These are phyloP conservation scores for Xenopus tropicalis DNA, from an alignment of 2,113 vertebrate genomes.

Conservation along the genomic window DNA sequence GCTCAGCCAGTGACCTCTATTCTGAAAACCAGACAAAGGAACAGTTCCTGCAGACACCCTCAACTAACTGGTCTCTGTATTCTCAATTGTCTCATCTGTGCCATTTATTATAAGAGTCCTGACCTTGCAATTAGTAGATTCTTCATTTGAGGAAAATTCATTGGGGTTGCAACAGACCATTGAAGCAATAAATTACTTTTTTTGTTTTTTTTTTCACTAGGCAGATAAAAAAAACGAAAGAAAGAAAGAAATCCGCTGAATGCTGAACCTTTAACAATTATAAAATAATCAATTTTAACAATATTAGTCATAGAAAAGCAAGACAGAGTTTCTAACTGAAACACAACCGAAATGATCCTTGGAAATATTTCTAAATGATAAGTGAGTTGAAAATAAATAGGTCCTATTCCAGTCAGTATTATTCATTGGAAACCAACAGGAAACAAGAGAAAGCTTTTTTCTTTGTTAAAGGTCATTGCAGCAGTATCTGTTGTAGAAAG, in stretches of 20 bases:
- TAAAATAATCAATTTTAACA: neutral
- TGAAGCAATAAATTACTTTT: constrained; percentile 45
- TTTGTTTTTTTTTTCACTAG: neutral
- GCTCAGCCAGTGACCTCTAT: constrained; percentile 52
- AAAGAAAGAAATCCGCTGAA: too few species aligned
- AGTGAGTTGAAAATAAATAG: neutral
- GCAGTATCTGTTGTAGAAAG: neutral
- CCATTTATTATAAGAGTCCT: constrained; percentile 50
- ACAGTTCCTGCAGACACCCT: constrained; percentile 36
- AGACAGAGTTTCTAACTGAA: neutral
- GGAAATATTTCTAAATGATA: neutral
- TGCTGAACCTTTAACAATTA: too few species aligned
- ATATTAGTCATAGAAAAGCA: neutral
- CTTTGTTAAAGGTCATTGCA: neutral
- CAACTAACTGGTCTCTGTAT: constrained; percentile 30
- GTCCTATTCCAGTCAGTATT: neutral
- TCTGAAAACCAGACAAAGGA: constrained; percentile 47
- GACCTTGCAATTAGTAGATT: constrained; percentile 50
- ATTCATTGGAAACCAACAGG: neutral
- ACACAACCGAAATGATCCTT: neutral
- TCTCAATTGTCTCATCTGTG: constrained; percentile 41
- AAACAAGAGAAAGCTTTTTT: constrained; percentile 1
- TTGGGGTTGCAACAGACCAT: constrained; percentile 43
- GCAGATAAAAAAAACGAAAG: neutral
- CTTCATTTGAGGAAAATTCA: constrained; percentile 47